These are phyloP conservation scores for Narcine bancroftii DNA, from an alignment of 2,113 vertebrate species.

Conservation along the genomic window DNA sequence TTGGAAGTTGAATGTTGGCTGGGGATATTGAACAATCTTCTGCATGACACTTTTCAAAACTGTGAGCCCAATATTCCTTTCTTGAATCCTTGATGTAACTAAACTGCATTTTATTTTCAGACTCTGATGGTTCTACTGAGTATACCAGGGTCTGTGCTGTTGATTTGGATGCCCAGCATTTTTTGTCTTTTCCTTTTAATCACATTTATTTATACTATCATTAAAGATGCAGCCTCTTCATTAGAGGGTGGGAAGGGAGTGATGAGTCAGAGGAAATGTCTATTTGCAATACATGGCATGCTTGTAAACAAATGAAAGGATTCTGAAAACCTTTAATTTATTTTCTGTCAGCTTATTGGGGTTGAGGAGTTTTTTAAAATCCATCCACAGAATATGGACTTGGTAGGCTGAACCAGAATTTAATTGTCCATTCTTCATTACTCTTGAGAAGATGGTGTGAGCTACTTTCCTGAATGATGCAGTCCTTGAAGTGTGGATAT, in stretches of 20 bases:
- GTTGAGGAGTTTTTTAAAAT: background rate
- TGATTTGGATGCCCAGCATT: background rate
- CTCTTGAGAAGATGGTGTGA: no score
- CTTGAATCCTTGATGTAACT: background rate
- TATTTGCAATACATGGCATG: background rate
- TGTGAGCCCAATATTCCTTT: background rate
- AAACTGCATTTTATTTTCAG: background rate
- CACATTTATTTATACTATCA: background rate
- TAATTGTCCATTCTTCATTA: no score
- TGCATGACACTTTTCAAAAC: background rate
- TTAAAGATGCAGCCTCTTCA: background rate
- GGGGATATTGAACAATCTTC: background rate
- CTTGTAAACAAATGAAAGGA: background rate
- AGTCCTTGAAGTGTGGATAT: no score
- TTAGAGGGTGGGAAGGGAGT: background rate
- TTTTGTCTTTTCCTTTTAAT: background rate
- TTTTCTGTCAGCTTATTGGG: background rate
- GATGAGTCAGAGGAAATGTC: background rate
- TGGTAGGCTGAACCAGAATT: no score
- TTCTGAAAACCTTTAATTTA: background rate
- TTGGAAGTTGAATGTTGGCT: background rate
- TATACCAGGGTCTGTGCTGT: background rate
- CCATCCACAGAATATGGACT: no score
- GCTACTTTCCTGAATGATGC: no score
- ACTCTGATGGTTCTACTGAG: background rate